Percentiles rank a stretch among this genome's conserved stretches.
Evolutionary conservation across 1,140 invertebrate species (phyloP).

Genomic region (Armadillidium nasatum): DNA sequence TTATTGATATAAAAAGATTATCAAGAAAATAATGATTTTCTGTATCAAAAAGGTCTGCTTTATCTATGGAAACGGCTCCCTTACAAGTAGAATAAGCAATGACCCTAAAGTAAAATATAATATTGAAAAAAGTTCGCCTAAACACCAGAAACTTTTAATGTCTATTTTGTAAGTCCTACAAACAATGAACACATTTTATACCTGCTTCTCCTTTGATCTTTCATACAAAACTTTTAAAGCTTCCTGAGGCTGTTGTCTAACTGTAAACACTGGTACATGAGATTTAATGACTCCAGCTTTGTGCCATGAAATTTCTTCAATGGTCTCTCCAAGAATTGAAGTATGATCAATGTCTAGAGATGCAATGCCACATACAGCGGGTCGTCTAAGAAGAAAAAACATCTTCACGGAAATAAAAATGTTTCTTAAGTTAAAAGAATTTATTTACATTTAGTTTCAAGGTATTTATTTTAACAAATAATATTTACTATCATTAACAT

Average conservation of each 20-base stretch:
- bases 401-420: constrained; percentile 6
- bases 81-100: too few relatives aligned
- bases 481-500: too few relatives aligned
- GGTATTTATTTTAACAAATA: neutral
- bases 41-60: too few relatives aligned
- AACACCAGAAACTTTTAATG: too few relatives aligned
- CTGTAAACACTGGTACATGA: constrained; percentile 66
- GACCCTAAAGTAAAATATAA: too few relatives aligned
- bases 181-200: constrained; percentile 42
- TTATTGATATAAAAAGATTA: too few relatives aligned
- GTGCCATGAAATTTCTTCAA: constrained; percentile 85
- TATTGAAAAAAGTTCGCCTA: too few relatives aligned
- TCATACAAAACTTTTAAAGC: constrained; percentile 66
- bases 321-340: constrained; percentile 71
- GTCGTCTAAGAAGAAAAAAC: constrained; percentile 55
- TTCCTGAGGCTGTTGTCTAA: constrained; percentile 58
- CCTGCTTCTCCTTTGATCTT: constrained; percentile 62
- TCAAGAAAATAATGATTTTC: too few relatives aligned
- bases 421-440: neutral
- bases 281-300: constrained; percentile 95
- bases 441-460: too few relatives aligned
- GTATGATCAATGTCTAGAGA: constrained; percentile 90
- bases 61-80: too few relatives aligned
- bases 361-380: constrained; percentile 80
- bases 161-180: too few relatives aligned